Evolutionary conservation across 2,113 vertebrate genomes (phyloP).

Genomic region (Equus quagga): DNA sequence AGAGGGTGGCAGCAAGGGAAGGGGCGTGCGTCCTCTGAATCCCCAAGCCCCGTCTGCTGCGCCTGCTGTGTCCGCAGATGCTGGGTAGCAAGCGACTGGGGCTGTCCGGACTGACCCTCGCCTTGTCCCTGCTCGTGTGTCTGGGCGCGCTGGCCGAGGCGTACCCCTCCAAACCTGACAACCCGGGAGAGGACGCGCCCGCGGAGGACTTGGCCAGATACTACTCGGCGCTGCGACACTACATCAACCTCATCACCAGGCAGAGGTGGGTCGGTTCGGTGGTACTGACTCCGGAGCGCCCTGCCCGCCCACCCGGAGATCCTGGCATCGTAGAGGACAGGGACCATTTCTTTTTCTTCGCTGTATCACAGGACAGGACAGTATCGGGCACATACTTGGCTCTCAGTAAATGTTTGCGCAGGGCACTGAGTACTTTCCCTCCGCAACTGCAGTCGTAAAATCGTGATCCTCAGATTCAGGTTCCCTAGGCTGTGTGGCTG

Average conservation of each 20-base stretch:
- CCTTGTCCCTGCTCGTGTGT: conserved; percentile 93
- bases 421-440: not conserved
- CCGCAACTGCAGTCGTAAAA: not conserved
- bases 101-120: conserved; percentile 91
- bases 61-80: conserved; percentile 89
- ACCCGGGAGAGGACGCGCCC: conserved; percentile 95
- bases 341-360: not conserved
- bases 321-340: no score
- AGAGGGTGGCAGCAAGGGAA: accelerated
- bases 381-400: not conserved
- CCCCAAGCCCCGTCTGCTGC: not conserved
- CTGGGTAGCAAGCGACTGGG: conserved; percentile 91
- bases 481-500: not conserved
- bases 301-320: accelerated
- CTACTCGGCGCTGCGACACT: conserved; percentile 98
- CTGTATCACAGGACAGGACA: not conserved
- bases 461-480: not conserved
- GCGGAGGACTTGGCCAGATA: conserved; percentile 98
- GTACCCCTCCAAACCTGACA: conserved; percentile 97
- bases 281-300: accelerated
- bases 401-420: not conserved
- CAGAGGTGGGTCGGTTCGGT: conserved; percentile 91
- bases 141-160: conserved; percentile 93
- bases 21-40: not conserved
- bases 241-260: conserved; percentile 99